Evolutionary conservation across 2,113 vertebrate genomes (phyloP), one percentile per base, ranked within the genome.

Genomic region (Heterocephalus glaber): DNA sequence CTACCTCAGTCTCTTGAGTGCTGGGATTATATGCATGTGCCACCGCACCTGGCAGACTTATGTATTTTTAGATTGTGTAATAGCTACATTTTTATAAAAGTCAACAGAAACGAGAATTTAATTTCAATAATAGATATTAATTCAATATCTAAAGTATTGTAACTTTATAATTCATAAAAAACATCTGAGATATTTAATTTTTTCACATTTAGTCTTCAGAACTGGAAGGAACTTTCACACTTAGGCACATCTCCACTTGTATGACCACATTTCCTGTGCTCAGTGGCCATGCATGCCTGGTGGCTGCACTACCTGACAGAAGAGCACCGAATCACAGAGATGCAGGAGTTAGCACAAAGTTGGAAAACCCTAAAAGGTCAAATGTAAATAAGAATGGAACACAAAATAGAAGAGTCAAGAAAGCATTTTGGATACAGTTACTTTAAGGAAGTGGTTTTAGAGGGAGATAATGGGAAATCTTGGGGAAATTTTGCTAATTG

Each of bases 401-500:
- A 24, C 28, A 11, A 44, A 63, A 35, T 8, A 90, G 63, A 80
- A 82, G 33, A 28, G 14, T 83, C 89, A 63, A 7, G 47, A 56
- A 58, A 54, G 56, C 52, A 38, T 92, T 79, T 76, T 52, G 70
- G 28, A 80, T 28, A 3, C 33, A 82, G 13, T 60, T 88, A 12
- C 44, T 90, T 58, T 82, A 47, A 96, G 80, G 85, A 85, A 65
- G 22, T 89, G 44, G 52, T 86, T 92, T 86, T 95, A 70, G 60
- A 97, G 44, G 28, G 89, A 33, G 33, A 35, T 66, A 68, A 77
- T 93, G 80, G 84, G 63, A 94, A 96, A 89, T 33, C 84, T 80
- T 54, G 85, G 81, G 65, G 70, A 86, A 88, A 86, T 89, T 90
- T 91, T 96, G 54, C 58, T 95, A 66, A 88, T 35, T 63, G 70